Percentiles rank a stretch among this genome's conserved stretches.
Conservation (phyloP, 2,888 invertebrate species). For the Nasonovia ribisnigri region DNA sequence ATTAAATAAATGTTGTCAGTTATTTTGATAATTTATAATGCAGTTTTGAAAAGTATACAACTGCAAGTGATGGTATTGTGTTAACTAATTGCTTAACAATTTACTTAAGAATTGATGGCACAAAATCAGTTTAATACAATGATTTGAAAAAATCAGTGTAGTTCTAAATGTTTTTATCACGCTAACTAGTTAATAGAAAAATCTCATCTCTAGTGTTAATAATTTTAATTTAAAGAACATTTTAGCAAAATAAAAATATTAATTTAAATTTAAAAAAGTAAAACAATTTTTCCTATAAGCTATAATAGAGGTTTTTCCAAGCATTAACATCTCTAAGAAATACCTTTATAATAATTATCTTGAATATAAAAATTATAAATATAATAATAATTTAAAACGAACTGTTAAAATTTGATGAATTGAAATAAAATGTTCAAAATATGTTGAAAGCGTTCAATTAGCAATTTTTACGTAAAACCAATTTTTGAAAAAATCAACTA, state of each 20-base stretch:
- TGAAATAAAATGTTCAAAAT: no score
- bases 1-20: neutral
- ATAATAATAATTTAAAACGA: no score
- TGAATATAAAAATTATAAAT: no score
- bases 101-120: neutral
- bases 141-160: neutral
- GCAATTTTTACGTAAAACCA: no score
- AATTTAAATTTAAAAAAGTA: no score
- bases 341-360: no score
- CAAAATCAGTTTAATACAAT: neutral
- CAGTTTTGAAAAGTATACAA: neutral
- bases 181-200: neutral
- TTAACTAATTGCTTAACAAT: neutral
- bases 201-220: neutral
- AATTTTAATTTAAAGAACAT: neutral
- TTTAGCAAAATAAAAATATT: neutral
- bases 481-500: no score
- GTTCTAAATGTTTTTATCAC: neutral
- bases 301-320: no score
- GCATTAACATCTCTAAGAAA: no score
- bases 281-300: no score
- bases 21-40: neutral
- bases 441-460: no score
- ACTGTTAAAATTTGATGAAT: no score
- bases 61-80: neutral